Conservation (phyloP, 2,113 vertebrate genomes). For the Conger conger region DNA sequence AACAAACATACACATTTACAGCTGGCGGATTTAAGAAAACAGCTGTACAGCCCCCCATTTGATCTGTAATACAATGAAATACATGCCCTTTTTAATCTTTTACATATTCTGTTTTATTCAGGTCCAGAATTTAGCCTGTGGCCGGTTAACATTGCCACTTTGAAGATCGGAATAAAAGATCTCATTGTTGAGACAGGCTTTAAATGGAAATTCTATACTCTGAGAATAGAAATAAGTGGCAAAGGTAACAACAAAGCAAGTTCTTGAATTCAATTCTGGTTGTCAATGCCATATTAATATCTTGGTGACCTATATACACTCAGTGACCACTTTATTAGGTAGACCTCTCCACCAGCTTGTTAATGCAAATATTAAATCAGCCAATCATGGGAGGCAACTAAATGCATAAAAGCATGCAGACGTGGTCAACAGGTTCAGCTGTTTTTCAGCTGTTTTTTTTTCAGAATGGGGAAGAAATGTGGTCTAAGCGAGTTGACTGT, state of each 20-base stretch:
- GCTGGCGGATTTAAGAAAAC: background rate
- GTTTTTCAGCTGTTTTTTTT: too few relatives aligned
- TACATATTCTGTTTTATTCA: background rate
- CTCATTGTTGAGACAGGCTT: background rate
- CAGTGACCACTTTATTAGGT: too few relatives aligned
- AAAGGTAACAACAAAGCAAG: background rate
- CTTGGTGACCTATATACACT: background rate
- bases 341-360: too few relatives aligned
- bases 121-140: background rate
- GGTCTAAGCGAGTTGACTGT: too few relatives aligned
- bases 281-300: background rate
- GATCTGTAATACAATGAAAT: background rate
- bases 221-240: background rate
- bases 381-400: too few relatives aligned
- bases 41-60: background rate
- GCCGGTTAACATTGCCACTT: background rate
- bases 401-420: too few relatives aligned
- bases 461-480: too few relatives aligned
- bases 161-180: background rate
- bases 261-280: background rate
- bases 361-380: too few relatives aligned
- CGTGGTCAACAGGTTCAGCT: too few relatives aligned
- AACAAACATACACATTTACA: background rate
- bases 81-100: background rate
- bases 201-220: background rate